These are phyloP conservation scores for Chaetops frenatus DNA, from an alignment of 2,113 vertebrate species.

Conservation along the genomic window DNA sequence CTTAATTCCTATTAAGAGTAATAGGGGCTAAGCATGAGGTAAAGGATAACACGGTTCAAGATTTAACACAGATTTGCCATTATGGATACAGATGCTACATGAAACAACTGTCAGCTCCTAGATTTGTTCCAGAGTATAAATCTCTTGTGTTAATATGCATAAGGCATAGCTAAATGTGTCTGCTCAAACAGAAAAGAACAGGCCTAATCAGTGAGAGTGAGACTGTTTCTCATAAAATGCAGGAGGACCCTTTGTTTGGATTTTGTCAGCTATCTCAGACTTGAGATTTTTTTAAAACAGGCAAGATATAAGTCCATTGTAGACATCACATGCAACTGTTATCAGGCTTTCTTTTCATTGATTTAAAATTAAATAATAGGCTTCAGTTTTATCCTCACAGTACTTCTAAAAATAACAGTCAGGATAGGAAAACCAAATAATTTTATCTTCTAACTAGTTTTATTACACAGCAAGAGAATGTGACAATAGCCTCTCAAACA, in stretches of 20 bases:
- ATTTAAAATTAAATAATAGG: not conserved
- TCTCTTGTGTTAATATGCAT: not conserved
- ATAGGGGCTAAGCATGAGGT: not conserved
- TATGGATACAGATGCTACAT: not conserved
- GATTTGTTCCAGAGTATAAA: not conserved
- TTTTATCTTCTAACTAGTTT: not conserved
- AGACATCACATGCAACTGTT: not conserved
- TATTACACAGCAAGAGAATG: not conserved
- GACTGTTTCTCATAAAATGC: not conserved
- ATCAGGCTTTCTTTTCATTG: accelerated
- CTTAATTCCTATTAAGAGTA: not conserved
- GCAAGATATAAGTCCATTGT: not conserved
- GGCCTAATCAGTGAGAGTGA: not conserved
- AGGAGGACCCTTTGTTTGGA: not conserved
- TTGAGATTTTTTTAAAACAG: not conserved
- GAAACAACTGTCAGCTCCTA: not conserved
- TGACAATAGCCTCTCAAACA: not conserved
- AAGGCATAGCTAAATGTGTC: not conserved
- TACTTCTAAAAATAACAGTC: not conserved
- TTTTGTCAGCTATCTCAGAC: not conserved
- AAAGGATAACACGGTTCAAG: not conserved
- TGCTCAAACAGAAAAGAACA: not conserved
- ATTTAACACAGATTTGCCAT: not conserved
- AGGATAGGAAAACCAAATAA: not conserved
- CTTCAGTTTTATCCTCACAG: not conserved